Evolutionary conservation across 2,113 vertebrate species (phyloP).

Genomic region (Anarhynchus alexandrinus): DNA sequence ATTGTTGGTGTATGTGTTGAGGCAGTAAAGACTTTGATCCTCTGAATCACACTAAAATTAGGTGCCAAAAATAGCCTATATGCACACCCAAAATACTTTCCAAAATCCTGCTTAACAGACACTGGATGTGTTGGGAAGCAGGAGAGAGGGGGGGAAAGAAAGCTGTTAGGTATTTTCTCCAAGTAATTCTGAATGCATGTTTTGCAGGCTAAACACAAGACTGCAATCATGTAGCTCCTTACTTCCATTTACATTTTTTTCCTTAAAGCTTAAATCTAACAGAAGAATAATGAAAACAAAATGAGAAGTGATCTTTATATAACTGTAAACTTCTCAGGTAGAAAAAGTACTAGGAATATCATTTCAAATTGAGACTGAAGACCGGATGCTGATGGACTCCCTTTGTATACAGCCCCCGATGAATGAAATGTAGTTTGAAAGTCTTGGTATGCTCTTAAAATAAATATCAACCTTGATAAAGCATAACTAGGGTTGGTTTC

Average conservation of each 20-base stretch:
- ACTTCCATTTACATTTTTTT: background rate
- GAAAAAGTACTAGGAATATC: background rate
- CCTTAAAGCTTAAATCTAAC: background rate
- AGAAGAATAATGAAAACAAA: background rate
- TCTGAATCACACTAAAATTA: background rate
- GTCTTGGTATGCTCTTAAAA: background rate
- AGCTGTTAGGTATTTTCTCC: background rate
- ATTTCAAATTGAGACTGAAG: slow-evolving; percentile 10
- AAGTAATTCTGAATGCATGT: background rate
- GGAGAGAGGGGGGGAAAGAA: background rate
- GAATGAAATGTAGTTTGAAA: background rate
- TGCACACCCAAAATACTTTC: background rate
- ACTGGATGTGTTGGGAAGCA: background rate
- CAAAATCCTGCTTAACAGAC: background rate
- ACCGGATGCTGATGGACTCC: background rate
- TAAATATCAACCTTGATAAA: background rate
- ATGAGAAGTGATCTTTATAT: background rate
- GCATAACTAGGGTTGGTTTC: background rate
- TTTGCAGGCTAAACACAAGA: background rate
- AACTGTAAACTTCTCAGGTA: background rate
- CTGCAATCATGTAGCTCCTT: background rate
- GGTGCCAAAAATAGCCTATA: background rate
- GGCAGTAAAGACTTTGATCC: background rate
- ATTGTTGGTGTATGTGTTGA: background rate
- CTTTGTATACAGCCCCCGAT: background rate